Evolutionary conservation across 1,140 invertebrate genomes (phyloP), one percentile per base, ranked within the genome.

Genomic region (Euschistus heros): DNA sequence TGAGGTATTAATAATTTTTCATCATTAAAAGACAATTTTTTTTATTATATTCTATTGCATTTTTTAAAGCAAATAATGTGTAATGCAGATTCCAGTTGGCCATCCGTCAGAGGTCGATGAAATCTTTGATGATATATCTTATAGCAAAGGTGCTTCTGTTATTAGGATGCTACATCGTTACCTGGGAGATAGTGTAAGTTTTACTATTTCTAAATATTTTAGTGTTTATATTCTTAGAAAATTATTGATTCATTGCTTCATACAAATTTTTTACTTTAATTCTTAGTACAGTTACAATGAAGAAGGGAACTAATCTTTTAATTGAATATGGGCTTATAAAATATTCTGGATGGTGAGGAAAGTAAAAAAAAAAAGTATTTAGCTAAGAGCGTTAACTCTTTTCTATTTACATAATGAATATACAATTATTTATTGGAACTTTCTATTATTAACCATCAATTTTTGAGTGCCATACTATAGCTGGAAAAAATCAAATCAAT

Each of bases 121-220:
- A 75, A 94, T 97, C 69, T 98, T 97, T 76, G 93, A 97, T 79
- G 86, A 90, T 69, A 97, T 98, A 72, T 95, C 93, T 42, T 98
- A 97, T 75, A 86, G 86, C 70, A 97, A 97, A 78, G 92, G 87
- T 18, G 90, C 91, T 0, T 92, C 91, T 42, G 86, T 98, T 2
- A 97, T 98, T 60, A 81, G 94, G 69, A 99, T 99, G 97, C 78
- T 99, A 46, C 92, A 97, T 74, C 85, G 88, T 72, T 98, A 94
- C 71, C 91, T 99, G 71, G 95, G 95, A 13, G 92, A 96, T 75
- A 81, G 87, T 71, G 76, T 76, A 67, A 71, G 69, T 69, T 52
- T 47, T 57, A n/a, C 60, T 68, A 59, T 67, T 18, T 27, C 69
- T 69, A 72, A 37, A 73, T 74, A 65, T 66, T 52, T 42, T 17